Conservation (phyloP, 1,140 invertebrate species). For the Diabrotica undecimpunctata region DNA sequence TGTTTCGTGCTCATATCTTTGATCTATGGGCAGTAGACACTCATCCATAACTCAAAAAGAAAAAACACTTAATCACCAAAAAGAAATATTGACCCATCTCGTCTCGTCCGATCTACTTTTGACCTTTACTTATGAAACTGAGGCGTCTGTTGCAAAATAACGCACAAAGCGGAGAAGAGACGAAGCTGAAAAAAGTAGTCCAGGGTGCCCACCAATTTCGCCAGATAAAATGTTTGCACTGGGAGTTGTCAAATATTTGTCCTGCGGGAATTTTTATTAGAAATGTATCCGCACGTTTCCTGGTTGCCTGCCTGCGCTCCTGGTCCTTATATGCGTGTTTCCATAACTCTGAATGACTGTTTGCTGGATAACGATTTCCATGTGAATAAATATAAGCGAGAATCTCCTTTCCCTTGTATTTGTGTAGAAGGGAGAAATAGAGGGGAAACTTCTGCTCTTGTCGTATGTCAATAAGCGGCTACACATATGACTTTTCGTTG, state of each 20-base stretch:
- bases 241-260: conserved; percentile 21
- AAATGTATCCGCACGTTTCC: conserved; percentile 13
- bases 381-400: conserved; percentile 1
- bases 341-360: conserved; percentile 5
- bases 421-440: not conserved
- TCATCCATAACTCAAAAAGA: too few relatives aligned
- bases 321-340: conserved; percentile 3
- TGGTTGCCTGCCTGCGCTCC: not conserved
- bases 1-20: too few relatives aligned
- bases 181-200: not conserved
- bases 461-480: too few relatives aligned
- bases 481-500: too few relatives aligned
- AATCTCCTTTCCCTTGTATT: not conserved
- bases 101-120: too few relatives aligned
- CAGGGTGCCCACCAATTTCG: conserved; percentile 11
- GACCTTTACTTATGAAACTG: too few relatives aligned
- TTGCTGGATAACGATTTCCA: conserved; percentile 6
- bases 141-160: too few relatives aligned
- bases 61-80: too few relatives aligned
- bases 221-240: conserved; percentile 16
- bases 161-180: not conserved
- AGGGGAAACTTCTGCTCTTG: too few relatives aligned
- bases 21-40: too few relatives aligned
- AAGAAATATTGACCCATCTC: too few relatives aligned
- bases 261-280: conserved; percentile 19